These are phyloP conservation scores for Mechanitis messenoides DNA, from an alignment of 2,888 invertebrate genomes.

Conservation along the genomic window DNA sequence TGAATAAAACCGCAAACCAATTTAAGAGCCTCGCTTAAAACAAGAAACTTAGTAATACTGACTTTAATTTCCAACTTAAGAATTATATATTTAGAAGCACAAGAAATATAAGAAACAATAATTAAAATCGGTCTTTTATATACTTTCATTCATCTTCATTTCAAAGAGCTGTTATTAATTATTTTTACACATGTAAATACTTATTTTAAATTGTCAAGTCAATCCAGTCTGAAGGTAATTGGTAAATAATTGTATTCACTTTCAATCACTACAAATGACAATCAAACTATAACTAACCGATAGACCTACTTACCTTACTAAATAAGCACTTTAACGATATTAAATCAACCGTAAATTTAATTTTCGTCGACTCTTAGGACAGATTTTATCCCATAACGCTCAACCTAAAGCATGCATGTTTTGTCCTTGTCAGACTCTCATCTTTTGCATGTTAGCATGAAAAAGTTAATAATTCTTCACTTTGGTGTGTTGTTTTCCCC, in stretches of 20 bases:
- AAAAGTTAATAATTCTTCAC: background rate
- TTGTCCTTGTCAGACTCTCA: background rate
- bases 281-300: too few relatives aligned
- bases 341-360: conserved; percentile 4
- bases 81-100: background rate
- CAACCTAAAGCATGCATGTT: background rate
- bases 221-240: too few relatives aligned
- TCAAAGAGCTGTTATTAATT: too few relatives aligned
- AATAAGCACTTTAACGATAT: background rate
- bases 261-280: too few relatives aligned
- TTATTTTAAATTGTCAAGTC: too few relatives aligned
- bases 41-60: conserved; percentile 2
- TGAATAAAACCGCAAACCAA: conserved; percentile 5
- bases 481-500: background rate
- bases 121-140: too few relatives aligned
- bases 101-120: background rate
- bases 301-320: too few relatives aligned
- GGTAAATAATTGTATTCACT: too few relatives aligned
- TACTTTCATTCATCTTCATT: too few relatives aligned
- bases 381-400: background rate
- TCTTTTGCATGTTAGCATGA: background rate
- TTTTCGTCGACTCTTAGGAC: background rate
- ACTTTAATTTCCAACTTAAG: conserved; percentile 1
- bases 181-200: background rate
- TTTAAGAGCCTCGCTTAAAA: background rate